Conservation (phyloP, 2,113 vertebrate genomes). For the Scalopus aquaticus region DNA sequence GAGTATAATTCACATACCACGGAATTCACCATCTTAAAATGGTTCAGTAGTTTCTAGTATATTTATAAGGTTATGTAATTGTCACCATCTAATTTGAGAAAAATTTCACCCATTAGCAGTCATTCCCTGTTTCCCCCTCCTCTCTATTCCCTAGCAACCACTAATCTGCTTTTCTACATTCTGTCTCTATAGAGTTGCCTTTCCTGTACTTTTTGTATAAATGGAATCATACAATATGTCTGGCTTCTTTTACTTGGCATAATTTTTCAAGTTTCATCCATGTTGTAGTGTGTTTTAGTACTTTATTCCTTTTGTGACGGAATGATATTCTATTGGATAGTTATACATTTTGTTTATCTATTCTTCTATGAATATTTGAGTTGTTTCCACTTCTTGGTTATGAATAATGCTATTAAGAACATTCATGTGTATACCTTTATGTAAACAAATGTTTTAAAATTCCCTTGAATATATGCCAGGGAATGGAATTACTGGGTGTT, state of each 20-base stretch:
- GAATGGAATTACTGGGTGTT: too few relatives aligned
- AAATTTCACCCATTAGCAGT: not conserved
- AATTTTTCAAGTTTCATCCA: not conserved
- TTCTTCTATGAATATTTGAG: not conserved
- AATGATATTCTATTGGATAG: not conserved
- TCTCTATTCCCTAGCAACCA: not conserved
- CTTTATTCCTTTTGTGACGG: not conserved
- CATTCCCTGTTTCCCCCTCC: not conserved
- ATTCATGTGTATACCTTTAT: not conserved
- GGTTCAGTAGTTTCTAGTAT: not conserved
- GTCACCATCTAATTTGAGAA: constrained; percentile 5
- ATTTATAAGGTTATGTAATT: not conserved
- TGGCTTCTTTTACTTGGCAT: not conserved
- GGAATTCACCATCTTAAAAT: constrained; percentile 4
- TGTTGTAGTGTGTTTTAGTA: not conserved
- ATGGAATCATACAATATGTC: not conserved
- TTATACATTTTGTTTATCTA: not conserved
- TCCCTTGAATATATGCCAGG: not conserved
- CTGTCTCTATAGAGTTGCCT: not conserved
- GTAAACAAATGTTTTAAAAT: not conserved
- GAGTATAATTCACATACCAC: not conserved
- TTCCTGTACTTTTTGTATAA: not conserved
- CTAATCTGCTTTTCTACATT: not conserved
- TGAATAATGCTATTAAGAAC: not conserved
- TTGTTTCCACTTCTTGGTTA: not conserved